Evolutionary conservation across 2,888 invertebrate species (phyloP), one percentile per base, ranked within the genome.

Genomic region (Perithous albicinctus): DNA sequence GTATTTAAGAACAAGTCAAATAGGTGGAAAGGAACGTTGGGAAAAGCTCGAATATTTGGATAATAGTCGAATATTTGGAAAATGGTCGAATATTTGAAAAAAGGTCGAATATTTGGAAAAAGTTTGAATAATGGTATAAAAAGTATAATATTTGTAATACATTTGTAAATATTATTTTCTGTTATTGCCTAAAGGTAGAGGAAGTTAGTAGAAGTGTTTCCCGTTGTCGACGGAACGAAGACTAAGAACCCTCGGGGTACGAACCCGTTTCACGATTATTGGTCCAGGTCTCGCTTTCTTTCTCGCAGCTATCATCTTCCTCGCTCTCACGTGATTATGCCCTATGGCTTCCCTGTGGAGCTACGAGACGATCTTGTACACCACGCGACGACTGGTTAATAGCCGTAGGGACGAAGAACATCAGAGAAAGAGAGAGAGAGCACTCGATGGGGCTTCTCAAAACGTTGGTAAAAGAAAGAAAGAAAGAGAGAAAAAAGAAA

Each of bases 231-330:
- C 23, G 64, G 74, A 38, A 43, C 63, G 54, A 32, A 32, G 78
- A 78, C 41, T 23, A 51, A n/a, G n/a, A 69, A 84, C 84, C 86
- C 86, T 78, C 85, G 77, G 87, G 88, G 84, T 79, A 84, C 82
- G 86, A 88, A 88, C 85, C 86, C 86, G 88, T 89, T 89, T 87
- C 85, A 83, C 86, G 85, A 87, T 90, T 89, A 89, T 88, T 87
- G 86, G 56, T 32, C 48, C 29, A 18, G 63, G 20, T 77, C 54
- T 77, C 70, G 63, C 66, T 63, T 69, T 77, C 56, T 64, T 70
- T 38, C 56, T n/a, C 54, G 51, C 41, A 23, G 51, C 51, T 29
- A 29, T 15, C 7, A 12, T 8, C 48, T 32, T 51, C 23, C 20
- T 32, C 35, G 35, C 10, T 51, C 48, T 67, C 20, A 2, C 20